Base-by-base conservation (phyloP, 2,888 invertebrate genomes). In the Prosopocoilus inquinatus region DNA sequence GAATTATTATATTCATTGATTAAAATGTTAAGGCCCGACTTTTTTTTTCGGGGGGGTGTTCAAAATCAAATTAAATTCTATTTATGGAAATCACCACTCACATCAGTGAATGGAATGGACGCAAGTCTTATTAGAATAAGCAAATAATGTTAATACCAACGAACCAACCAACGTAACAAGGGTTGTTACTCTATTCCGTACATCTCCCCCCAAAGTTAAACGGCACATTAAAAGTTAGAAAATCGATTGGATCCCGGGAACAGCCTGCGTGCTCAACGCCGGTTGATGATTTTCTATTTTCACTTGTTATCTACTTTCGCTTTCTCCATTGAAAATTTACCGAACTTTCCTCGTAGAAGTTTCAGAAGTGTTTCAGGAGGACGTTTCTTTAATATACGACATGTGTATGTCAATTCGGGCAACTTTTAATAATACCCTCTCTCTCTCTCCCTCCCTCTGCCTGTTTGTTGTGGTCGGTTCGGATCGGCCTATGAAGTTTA, bases 241-340 rank as follows among this genome's bases (percentile, higher is more conserved):
- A 41, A 41, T 41, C 41, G 41, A 41, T 41, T 41, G 41, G 7
- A 41, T 41, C 38, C 13, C 41, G n/a, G 41, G 41, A 41, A 15
- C 41, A 41, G 41, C 41, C 41, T 59, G 61, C 63, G 60, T 64
- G 64, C 63, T 64, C 62, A 63, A 62, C 62, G 60, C 50, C 57
- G 50, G 58, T 56, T 58, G 60, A 57, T 62, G 61, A 55, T 64
- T 64, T 63, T 62, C 66, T 60, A 64, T 63, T 64, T 60, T 63
- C 55, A 62, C 62, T 64, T 62, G 61, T 66, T 66, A 66, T 66
- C 66, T 64, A 62, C 55, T 61, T 64, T 60, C 60, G 58, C 56
- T 62, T 41, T 41, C 41, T 41, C 12, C 41, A 41, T 41, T 41
- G 41, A 41, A 41, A 41, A 41, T 41, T 41, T 41, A 16, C n/a